A percentile compares a stretch with the other conserved stretches of the same genome.
Conservation (phyloP, 2,797 vertebrate genomes). For the Esox masquinongy region DNA sequence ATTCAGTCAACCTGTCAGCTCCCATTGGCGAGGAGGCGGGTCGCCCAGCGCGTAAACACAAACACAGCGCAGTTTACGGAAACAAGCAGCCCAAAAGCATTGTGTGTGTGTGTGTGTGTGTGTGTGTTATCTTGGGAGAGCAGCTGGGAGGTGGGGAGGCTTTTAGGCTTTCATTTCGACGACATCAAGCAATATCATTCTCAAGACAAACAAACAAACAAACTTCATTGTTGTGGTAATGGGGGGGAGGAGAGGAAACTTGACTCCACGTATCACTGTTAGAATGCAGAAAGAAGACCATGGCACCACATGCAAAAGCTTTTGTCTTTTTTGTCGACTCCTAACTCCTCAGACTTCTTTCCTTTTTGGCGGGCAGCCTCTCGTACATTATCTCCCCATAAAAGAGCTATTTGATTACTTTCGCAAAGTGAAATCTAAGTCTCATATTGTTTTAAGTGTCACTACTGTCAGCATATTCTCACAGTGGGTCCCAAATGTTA, state of each 20-base stretch:
- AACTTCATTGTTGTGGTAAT: background rate
- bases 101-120: background rate
- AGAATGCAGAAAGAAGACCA: background rate
- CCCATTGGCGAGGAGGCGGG: background rate
- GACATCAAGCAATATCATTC: conserved; percentile 2
- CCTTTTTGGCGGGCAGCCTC: too few species aligned
- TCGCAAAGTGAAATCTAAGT: background rate
- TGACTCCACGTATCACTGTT: background rate
- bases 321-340: too few species aligned
- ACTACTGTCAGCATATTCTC: background rate
- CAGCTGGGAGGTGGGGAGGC: conserved; percentile 1
- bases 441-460: background rate
- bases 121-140: background rate
- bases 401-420: background rate
- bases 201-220: background rate
- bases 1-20: background rate
- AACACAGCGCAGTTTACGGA: background rate
- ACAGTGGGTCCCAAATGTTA: too few species aligned
- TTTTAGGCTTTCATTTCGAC: background rate
- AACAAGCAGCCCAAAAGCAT: background rate
- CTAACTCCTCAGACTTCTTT: too few species aligned
- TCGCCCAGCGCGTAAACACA: background rate
- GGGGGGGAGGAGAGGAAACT: background rate
- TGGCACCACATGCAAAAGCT: background rate
- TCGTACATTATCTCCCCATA: too few species aligned